These are phyloP conservation scores for Abrostola tripartita DNA, from an alignment of 2,888 invertebrate genomes.

Conservation along the genomic window DNA sequence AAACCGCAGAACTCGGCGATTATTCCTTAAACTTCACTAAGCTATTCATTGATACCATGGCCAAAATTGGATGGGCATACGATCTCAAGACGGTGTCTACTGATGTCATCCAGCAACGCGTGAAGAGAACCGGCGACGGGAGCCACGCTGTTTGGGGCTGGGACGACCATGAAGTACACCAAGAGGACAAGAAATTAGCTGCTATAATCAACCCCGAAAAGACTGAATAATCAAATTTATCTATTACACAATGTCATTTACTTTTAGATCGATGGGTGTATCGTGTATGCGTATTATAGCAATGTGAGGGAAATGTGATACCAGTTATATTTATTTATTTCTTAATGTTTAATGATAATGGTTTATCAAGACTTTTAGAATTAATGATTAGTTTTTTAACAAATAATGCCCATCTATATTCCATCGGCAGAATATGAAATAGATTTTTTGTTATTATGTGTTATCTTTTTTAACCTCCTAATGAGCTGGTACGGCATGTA, in stretches of 20 bases:
- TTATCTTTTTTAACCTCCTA: background rate
- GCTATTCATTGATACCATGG: conserved; percentile 93
- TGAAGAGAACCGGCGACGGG: conserved; percentile 92
- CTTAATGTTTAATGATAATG: conserved; percentile 41
- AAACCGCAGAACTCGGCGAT: conserved; percentile 92
- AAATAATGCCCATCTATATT: conserved; percentile 36
- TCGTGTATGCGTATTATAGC: conserved; percentile 39
- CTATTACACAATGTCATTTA: conserved; percentile 25
- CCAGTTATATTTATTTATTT: conserved; percentile 49
- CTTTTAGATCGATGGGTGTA: conserved; percentile 36
- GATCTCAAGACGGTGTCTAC: conserved; percentile 93
- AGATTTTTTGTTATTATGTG: conserved; percentile 13
- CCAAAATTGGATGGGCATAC: conserved; percentile 95
- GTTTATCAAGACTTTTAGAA: conserved; percentile 45
- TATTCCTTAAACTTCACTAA: conserved; percentile 92
- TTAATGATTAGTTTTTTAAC: conserved; percentile 39
- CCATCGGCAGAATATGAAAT: conserved; percentile 41
- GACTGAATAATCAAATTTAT: conserved; percentile 59
- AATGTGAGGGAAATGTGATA: conserved; percentile 51
- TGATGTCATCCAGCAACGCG: conserved; percentile 91
- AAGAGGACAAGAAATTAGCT: conserved; percentile 64
- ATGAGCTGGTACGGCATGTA: too few species aligned
- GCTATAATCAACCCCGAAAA: conserved; percentile 65
- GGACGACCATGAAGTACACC: conserved; percentile 71
- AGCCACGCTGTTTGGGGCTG: conserved; percentile 92